phyloP scores from a whole-genome alignment of 2,113 vertebrate species.

The Melanocharis versteri region DNA sequence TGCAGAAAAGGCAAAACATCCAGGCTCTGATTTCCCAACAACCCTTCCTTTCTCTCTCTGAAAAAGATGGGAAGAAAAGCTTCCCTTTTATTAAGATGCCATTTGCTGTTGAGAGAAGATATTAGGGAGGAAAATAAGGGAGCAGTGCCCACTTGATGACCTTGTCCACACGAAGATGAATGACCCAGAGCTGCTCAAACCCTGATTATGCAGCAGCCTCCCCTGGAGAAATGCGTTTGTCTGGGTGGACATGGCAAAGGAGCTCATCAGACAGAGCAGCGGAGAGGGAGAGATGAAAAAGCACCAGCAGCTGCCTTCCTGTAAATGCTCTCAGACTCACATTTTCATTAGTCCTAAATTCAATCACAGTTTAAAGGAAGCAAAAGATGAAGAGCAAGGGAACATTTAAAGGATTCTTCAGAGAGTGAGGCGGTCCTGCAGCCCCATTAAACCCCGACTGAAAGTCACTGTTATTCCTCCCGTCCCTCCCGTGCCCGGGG shows the following conservation, averaged over 20 bases:
- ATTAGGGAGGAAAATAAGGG: background rate
- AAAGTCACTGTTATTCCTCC: background rate
- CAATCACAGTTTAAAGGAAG: conserved; percentile 49
- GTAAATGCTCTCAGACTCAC: conserved; percentile 43
- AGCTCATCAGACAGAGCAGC: background rate
- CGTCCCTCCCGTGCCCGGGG: background rate
- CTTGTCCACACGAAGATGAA: conserved; percentile 17
- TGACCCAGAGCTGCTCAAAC: background rate
- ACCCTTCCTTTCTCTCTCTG: background rate
- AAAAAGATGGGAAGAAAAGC: background rate
- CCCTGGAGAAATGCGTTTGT: background rate
- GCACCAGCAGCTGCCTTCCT: conserved; percentile 20
- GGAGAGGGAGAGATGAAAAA: conserved; percentile 1
- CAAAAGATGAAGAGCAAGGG: conserved; percentile 29
- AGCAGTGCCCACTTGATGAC: background rate
- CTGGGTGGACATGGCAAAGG: background rate
- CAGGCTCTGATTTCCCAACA: background rate
- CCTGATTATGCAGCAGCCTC: background rate
- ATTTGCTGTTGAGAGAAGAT: background rate
- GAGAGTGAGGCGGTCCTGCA: background rate
- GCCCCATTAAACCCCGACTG: background rate
- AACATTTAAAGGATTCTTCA: conserved; percentile 11
- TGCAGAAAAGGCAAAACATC: background rate
- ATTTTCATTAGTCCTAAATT: conserved; percentile 63
- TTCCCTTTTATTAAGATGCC: conserved; percentile 16